These are phyloP conservation scores for Luehdorfia chinensis DNA, from an alignment of 1,140 invertebrate species.

Conservation along the genomic window DNA sequence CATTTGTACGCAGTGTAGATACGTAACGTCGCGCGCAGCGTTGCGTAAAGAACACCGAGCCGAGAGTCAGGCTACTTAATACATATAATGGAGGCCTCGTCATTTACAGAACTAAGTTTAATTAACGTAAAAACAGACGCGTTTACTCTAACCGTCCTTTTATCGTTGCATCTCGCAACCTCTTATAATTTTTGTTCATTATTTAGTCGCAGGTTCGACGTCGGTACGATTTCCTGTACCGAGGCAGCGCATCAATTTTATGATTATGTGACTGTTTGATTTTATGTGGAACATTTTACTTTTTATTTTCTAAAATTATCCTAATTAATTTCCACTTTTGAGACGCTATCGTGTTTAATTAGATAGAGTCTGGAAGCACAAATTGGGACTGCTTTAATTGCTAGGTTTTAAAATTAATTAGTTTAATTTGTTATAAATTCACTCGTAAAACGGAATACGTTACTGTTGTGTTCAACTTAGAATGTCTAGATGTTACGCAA, in stretches of 20 bases:
- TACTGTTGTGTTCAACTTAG: conserved; percentile 16
- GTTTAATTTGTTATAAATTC: conserved; percentile 24
- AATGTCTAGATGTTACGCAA: not conserved
- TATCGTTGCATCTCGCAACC: conserved; percentile 62
- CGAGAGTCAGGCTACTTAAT: conserved; percentile 39
- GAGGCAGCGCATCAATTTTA: conserved; percentile 52
- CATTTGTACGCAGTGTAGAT: conserved; percentile 10
- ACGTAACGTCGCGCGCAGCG: conserved; percentile 27
- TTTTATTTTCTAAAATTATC: conserved; percentile 34
- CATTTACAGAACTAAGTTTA: conserved; percentile 73
- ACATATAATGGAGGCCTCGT: conserved; percentile 63
- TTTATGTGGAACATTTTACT: conserved; percentile 28
- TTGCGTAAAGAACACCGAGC: conserved; percentile 44
- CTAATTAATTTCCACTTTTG: conserved; percentile 46
- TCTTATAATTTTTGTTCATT: conserved; percentile 73
- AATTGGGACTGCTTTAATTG: conserved; percentile 32
- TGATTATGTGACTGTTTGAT: conserved; percentile 56
- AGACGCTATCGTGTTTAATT: conserved; percentile 31
- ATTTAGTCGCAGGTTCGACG: conserved; percentile 58
- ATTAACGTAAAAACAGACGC: conserved; percentile 75
- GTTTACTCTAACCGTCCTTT: conserved; percentile 62
- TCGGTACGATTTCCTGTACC: conserved; percentile 57
- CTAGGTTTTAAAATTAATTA: conserved; percentile 26
- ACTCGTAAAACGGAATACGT: conserved; percentile 14
- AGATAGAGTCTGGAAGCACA: conserved; percentile 33